Percentiles rank a stretch among this genome's conserved stretches.
Conservation (phyloP, 2,888 invertebrate species). For the Agriopis aurantiaria region DNA sequence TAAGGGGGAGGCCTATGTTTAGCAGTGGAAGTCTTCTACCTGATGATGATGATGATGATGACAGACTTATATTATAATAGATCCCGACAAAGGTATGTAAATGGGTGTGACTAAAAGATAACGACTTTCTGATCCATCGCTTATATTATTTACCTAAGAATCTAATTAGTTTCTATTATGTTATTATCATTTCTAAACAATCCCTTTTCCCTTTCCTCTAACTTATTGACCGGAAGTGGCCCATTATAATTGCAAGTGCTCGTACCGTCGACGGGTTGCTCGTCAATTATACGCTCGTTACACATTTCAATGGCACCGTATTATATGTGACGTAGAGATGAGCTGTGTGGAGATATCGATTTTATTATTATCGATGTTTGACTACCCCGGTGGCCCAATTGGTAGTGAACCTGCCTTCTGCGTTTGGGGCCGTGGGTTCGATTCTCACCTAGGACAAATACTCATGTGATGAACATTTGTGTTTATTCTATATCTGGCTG, state of each 20-base stretch:
- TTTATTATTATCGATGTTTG: constrained; percentile 6
- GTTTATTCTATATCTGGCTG: too few relatives aligned
- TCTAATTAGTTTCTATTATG: not conserved
- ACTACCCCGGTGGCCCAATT: too few relatives aligned
- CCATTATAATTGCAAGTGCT: constrained; percentile 44
- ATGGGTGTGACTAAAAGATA: too few relatives aligned
- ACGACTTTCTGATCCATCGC: not conserved
- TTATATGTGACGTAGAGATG: constrained; percentile 37
- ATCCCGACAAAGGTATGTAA: too few relatives aligned
- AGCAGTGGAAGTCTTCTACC: too few relatives aligned
- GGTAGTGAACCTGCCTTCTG: too few relatives aligned
- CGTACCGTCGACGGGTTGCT: constrained; percentile 44
- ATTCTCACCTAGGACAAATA: too few relatives aligned
- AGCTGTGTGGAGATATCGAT: not conserved
- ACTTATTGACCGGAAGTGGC: constrained; percentile 36
- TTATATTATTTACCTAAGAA: not conserved
- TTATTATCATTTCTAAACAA: not conserved
- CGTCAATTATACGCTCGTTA: constrained; percentile 53
- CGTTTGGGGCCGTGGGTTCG: too few relatives aligned
- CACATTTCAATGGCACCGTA: constrained; percentile 46
- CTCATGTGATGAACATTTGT: too few relatives aligned
- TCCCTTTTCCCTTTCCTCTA: not conserved
- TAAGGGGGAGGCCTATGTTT: too few relatives aligned
- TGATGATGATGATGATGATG: too few relatives aligned
- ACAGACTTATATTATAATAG: too few relatives aligned